Conservation (phyloP, 2,888 invertebrate species). For the Polyommatus iphigenia region DNA sequence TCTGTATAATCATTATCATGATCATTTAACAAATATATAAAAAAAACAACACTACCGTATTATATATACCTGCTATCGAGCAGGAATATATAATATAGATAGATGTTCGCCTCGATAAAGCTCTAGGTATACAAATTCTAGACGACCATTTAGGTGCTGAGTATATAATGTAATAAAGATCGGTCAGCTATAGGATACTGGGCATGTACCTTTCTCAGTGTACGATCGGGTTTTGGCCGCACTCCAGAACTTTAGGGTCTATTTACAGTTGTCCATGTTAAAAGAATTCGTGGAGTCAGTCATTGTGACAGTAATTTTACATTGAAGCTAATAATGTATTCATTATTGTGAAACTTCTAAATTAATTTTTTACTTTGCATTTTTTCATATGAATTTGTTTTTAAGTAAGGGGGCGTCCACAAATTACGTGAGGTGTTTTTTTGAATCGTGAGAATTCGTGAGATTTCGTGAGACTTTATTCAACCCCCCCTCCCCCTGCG, state of each 20-base stretch:
- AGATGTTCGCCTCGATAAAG: background rate
- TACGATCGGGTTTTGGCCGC: background rate
- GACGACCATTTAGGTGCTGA: background rate
- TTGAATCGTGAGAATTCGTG: no score
- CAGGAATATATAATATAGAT: no score
- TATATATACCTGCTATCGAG: no score
- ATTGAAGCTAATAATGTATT: background rate
- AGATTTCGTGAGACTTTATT: no score
- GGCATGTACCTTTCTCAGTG: constrained; percentile 9
- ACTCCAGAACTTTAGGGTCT: constrained; percentile 23
- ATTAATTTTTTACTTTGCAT: background rate
- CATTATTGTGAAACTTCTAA: background rate
- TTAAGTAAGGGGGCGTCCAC: no score
- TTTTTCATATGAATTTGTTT: background rate
- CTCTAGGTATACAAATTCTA: background rate
- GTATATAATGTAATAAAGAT: constrained; percentile 4
- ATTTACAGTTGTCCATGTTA: constrained; percentile 15
- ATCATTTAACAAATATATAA: no score
- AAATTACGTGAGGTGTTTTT: no score
- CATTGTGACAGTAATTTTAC: background rate
- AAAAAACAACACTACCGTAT: no score
- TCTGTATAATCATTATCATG: no score
- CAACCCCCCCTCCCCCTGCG: no score
- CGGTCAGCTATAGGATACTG: constrained; percentile 12
- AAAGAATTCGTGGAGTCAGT: constrained; percentile 7